Base-by-base conservation (phyloP, 2,113 vertebrate genomes). In the Neopipo cinnamomea region DNA sequence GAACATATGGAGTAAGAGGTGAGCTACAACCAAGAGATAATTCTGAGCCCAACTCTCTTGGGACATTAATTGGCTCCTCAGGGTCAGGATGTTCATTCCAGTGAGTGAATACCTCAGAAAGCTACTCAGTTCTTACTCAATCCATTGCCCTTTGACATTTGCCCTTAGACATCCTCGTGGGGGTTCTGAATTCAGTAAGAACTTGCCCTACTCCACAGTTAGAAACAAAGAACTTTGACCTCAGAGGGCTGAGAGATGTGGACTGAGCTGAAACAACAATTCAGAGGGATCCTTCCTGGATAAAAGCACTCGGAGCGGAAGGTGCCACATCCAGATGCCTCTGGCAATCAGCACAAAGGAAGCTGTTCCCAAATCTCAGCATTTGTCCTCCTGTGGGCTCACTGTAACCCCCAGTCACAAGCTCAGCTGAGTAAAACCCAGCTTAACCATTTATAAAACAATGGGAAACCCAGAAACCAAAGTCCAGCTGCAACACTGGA, bases 31-130 rank as follows among this genome's bases (percentile, higher is more conserved):
- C 68, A 55, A 75, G 58, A 30, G 59, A 72, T 72, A 93, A 79
- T 86, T 91, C 71, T 9, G n/a, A 95, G 85, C 61, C 50, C 37
- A 28, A 14, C 49, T 65, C 96, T 28, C 31, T 7, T 73, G 79
- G 53, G 76, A 87, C 83, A 76, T 80, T 94, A 96, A 96, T 83
- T 67, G 91, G 63, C 37, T 77, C 84, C 50, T 88, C 59, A 35
- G 62, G 67, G 71, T 92, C 76, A 66, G 27, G 39, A 39, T 55
- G 21, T 76, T 94, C 87, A 76, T 88, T 93, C 76, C 25, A 77
- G 41, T 19, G 39, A 95, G 46, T 58, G 70, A 86, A 53, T 63
- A 85, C 65, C 79, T 81, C 83, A 72, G 63, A 49, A 52, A 11
- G 28, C 49, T 67, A 13, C 62, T 62, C 50, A 39, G 21, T 39